Conservation (phyloP, 2,797 vertebrate genomes). For the Mastacembelus armatus region DNA sequence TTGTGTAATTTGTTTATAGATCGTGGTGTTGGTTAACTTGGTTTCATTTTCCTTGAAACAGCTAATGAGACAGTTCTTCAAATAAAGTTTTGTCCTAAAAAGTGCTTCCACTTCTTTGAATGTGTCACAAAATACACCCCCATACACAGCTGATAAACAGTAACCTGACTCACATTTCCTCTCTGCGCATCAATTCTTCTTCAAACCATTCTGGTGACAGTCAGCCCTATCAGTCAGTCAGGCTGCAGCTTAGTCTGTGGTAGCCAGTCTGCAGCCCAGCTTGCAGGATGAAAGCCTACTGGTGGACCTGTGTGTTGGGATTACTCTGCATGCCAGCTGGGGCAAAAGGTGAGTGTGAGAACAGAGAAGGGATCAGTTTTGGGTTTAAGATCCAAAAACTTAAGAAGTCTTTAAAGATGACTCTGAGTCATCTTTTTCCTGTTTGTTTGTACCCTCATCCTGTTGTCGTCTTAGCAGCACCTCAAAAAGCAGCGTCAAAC, state of each 20-base stretch:
- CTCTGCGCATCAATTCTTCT: neutral
- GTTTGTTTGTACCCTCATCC: conserved; percentile 31
- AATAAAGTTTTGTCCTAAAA: neutral
- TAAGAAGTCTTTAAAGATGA: neutral
- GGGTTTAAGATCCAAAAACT: neutral
- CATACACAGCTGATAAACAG: conserved; percentile 4
- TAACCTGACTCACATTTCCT: conserved; percentile 33
- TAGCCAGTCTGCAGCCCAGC: neutral
- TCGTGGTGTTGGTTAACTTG: too few species aligned
- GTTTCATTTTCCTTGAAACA: neutral
- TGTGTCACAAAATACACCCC: neutral
- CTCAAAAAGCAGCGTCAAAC: neutral
- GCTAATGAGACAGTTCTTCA: neutral
- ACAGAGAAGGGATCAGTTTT: neutral
- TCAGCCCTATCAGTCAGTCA: neutral
- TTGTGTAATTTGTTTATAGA: neutral
- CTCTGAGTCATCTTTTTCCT: conserved; percentile 37
- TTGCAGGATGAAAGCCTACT: conserved; percentile 54
- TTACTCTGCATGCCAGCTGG: conserved; percentile 55
- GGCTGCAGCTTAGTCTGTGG: neutral
- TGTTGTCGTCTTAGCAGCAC: conserved; percentile 5
- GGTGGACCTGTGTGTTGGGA: conserved; percentile 64
- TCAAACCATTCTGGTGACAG: neutral
- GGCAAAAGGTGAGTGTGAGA: conserved; percentile 52
- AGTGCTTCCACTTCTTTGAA: conserved; percentile 3